Percentiles rank a stretch among this genome's conserved stretches.
These are phyloP conservation scores for Morelia viridis DNA, from an alignment of 2,797 vertebrate species.

Conservation along the genomic window DNA sequence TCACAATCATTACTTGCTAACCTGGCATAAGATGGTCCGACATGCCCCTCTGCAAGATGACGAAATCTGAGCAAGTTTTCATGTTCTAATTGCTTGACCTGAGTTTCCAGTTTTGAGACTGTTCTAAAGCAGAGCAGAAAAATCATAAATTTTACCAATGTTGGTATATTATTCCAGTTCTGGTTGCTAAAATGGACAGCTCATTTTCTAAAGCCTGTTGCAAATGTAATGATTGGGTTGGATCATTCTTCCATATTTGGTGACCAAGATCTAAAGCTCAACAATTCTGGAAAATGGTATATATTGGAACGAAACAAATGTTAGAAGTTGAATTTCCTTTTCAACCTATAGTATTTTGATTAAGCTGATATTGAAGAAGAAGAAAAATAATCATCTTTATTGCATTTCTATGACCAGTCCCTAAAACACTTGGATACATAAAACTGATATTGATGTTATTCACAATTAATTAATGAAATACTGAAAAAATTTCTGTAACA, in stretches of 20 bases:
- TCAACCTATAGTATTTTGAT: not conserved
- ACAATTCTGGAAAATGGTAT: not conserved
- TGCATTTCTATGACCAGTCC: no score
- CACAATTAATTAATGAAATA: no score
- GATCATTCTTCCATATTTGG: not conserved
- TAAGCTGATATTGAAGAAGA: not conserved
- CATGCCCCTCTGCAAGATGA: conserved; percentile 68
- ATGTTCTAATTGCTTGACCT: conserved; percentile 93
- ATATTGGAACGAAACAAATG: not conserved
- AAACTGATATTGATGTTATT: no score
- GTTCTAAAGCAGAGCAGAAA: conserved; percentile 73
- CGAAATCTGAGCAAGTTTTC: conserved; percentile 82
- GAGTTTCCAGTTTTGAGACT: conserved; percentile 89
- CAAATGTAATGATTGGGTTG: not conserved
- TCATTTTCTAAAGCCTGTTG: not conserved
- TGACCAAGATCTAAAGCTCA: not conserved
- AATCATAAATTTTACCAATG: not conserved
- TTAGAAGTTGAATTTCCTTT: not conserved
- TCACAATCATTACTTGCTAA: conserved; percentile 60
- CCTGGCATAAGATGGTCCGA: conserved; percentile 79
- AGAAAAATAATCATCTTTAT: no score
- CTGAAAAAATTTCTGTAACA: no score
- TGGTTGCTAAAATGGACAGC: not conserved
- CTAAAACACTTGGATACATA: no score
- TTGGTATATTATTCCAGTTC: not conserved